Evolutionary conservation across 2,797 vertebrate genomes (phyloP), one percentile per base, ranked within the genome.

Genomic region (Pseudochirops corinnae): DNA sequence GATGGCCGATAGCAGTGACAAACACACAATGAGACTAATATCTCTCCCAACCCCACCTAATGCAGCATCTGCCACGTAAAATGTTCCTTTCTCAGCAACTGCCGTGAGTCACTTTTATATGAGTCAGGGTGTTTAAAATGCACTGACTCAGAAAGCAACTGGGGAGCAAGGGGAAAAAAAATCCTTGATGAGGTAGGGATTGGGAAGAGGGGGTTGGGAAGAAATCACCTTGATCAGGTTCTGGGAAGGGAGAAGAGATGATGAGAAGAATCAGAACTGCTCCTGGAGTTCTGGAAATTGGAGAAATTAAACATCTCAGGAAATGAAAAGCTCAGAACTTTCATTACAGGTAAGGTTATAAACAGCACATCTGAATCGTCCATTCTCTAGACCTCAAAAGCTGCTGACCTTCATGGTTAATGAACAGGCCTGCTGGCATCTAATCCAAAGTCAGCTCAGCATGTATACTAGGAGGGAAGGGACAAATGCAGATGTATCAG

Each of bases 241-340:
- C 53, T 55, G 90, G 58, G 62, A 92, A 94, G 58, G 87, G 60
- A 94, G 92, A 92, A 57, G 6, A 90, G 26, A 1, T 4, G 55
- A 55, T 52, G 96, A 50, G 33, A 97, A 90, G 96, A 53, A 95
- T 94, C 95, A 18, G 26, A 74, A 94, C 50, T 96, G n/a, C 60
- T 92, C 6, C 58, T 93, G 90, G n/a, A n/a, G n/a, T n/a, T n/a
- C n/a, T n/a, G n/a, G 96, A 93, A 95, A 96, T 93, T 96, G 29
- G 94, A 82, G 97, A 97, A 93, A 96, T 98, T 95, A 96, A 46
- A 93, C 18, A 96, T 39, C 91, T 91, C 39, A 93, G 91, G 91
- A 57, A 93, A 95, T 94, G 29, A 33, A 92, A 93, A 26, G 50
- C 57, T 21, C 28, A 53, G 53, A 18, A 57, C 4, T 39, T 24